Evolutionary conservation across 2,888 invertebrate genomes (phyloP).

Genomic region (Drosophila percnosoma): DNA sequence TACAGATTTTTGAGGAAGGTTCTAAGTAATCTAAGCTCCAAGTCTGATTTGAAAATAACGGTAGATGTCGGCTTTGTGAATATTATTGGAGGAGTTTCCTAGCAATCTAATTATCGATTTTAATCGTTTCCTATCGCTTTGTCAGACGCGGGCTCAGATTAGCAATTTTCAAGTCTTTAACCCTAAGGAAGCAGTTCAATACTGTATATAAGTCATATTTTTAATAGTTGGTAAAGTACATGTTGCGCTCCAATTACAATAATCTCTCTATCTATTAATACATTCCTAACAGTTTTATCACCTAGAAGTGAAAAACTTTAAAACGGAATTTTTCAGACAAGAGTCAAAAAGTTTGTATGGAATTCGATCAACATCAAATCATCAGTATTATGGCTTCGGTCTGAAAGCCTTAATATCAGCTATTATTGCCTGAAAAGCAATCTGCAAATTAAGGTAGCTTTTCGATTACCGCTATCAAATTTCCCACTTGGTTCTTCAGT

Average conservation of each 20-base stretch:
- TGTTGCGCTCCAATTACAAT: too few species aligned
- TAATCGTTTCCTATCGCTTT: not conserved
- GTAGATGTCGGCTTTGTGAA: too few species aligned
- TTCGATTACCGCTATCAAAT: slow-evolving; percentile 3
- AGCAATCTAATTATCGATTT: not conserved
- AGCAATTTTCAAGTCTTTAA: too few species aligned
- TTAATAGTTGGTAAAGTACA: too few species aligned
- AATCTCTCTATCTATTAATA: too few species aligned
- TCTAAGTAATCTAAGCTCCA: not conserved
- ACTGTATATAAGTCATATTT: too few species aligned
- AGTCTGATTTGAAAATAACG: too few species aligned
- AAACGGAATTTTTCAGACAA: too few species aligned
- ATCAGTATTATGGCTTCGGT: not conserved
- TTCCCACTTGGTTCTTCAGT: slow-evolving; percentile 36
- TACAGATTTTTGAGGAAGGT: not conserved
- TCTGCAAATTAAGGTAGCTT: slow-evolving; percentile 56
- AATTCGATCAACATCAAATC: too few species aligned
- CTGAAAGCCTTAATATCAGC: slow-evolving; percentile 24
- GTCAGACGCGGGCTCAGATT: not conserved
- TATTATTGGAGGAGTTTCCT: not conserved
- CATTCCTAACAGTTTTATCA: too few species aligned
- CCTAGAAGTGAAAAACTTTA: too few species aligned
- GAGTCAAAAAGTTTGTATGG: not conserved
- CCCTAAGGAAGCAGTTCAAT: too few species aligned
- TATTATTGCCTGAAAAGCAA: slow-evolving; percentile 33